A percentile compares a stretch with the other conserved stretches of the same genome.
These are phyloP conservation scores for Lasioglossum zephyrum DNA, from an alignment of 2,888 invertebrate genomes.

Conservation along the genomic window DNA sequence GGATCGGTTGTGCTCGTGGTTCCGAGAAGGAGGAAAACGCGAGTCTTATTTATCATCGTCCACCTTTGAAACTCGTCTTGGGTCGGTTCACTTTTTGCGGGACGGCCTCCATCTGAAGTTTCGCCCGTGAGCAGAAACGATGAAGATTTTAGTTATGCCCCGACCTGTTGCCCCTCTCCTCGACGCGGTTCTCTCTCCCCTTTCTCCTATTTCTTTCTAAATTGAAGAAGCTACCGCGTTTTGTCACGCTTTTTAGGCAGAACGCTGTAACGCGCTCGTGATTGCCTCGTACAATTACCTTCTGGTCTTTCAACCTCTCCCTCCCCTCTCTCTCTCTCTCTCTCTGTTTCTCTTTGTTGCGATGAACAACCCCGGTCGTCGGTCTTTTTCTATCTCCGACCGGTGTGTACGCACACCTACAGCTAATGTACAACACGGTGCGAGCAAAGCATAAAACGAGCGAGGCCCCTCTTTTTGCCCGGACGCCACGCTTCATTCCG, in stretches of 20 bases:
- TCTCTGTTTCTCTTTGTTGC: neutral
- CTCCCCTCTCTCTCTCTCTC: slow-evolving; percentile 15
- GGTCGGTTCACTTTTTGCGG: slow-evolving; percentile 34
- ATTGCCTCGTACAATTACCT: slow-evolving; percentile 79
- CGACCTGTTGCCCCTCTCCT: slow-evolving; percentile 10
- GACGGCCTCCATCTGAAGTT: slow-evolving; percentile 17
- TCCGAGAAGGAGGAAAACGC: slow-evolving; percentile 24
- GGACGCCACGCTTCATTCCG: slow-evolving; percentile 67
- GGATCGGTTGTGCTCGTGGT: neutral
- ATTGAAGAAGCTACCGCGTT: slow-evolving; percentile 67
- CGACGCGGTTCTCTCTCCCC: neutral
- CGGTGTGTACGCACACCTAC: slow-evolving; percentile 62
- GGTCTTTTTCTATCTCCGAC: slow-evolving; percentile 49
- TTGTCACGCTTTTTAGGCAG: slow-evolving; percentile 77
- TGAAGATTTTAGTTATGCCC: slow-evolving; percentile 77
- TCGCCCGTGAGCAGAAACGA: slow-evolving; percentile 56
- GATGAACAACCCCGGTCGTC: neutral
- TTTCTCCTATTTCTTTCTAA: slow-evolving; percentile 42
- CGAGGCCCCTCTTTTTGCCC: slow-evolving; percentile 59
- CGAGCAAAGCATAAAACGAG: slow-evolving; percentile 68
- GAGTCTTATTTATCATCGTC: slow-evolving; percentile 25
- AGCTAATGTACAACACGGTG: slow-evolving; percentile 71
- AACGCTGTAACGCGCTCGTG: slow-evolving; percentile 75
- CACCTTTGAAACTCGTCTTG: slow-evolving; percentile 26
- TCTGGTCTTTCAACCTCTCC: slow-evolving; percentile 50